Evolutionary conservation across 2,888 invertebrate species (phyloP).

Genomic region (Sinopyrophorus schimmeli): DNA sequence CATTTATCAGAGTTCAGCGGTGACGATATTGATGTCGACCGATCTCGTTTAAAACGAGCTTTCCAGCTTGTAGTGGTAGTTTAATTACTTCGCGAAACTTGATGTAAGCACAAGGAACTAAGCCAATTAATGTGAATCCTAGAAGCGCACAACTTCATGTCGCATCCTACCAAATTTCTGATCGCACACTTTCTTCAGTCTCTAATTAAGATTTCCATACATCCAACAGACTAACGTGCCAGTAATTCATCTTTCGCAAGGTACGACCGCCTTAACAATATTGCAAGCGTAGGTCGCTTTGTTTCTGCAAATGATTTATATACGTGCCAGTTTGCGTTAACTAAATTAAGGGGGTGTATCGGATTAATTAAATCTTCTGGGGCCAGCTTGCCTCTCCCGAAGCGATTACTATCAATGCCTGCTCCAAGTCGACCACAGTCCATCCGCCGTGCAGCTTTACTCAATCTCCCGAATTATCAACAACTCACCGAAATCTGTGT

Average conservation of each 20-base stretch:
- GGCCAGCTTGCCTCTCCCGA: conserved; percentile 17
- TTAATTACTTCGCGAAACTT: conserved; percentile 39
- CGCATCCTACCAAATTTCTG: conserved; percentile 12
- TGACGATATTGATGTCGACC: conserved; percentile 28
- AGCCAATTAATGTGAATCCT: conserved; percentile 37
- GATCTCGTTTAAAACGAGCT: conserved; percentile 26
- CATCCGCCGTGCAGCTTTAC: conserved; percentile 4
- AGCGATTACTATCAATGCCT: conserved; percentile 19
- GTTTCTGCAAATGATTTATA: conserved; percentile 31
- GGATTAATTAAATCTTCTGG: conserved; percentile 33
- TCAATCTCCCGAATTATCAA: background rate
- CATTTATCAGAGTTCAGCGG: conserved; percentile 19
- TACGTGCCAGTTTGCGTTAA: conserved; percentile 26
- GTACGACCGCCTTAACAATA: conserved; percentile 2
- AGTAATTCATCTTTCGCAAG: conserved; percentile 9
- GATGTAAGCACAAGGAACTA: conserved; percentile 30
- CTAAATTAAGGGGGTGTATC: conserved; percentile 30
- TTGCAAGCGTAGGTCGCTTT: conserved; percentile 9
- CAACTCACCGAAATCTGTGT: conserved; percentile 8
- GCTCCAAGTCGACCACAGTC: conserved; percentile 13
- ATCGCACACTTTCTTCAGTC: conserved; percentile 4
- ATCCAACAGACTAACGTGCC: background rate
- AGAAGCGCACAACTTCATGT: conserved; percentile 13
- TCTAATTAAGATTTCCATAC: conserved; percentile 12
- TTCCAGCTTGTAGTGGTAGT: conserved; percentile 26